Evolutionary conservation across 2,113 vertebrate genomes (phyloP), one percentile per base, ranked within the genome.

Genomic region (Ammodytes dubius): DNA sequence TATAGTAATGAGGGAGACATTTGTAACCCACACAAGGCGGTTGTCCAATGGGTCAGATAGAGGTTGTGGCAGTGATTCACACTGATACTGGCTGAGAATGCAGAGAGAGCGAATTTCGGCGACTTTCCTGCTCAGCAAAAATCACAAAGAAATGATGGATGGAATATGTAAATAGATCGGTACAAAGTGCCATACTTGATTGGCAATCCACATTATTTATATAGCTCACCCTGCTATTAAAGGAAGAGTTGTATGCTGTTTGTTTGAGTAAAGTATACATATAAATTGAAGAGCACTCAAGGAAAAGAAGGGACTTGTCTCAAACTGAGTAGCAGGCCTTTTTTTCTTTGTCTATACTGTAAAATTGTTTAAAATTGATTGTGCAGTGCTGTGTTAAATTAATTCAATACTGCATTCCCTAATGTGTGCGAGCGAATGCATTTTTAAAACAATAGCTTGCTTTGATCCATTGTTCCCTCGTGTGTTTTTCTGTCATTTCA

Each of bases 361-460:
- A 83, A 89, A 84, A 74, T 87, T 81, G 64, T 65, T 88, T 81
- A 35, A 78, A 83, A 86, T 72, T 57, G 42, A 87, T 81, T 85
- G 88, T 94, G 79, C 68, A 54, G 87, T 92, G 74, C 74, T 67
- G 78, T 80, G 87, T 91, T 78, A 79, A 90, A 87, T 85, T 39
- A 58, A 66, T 76, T 88, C 40, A 87, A 61, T 88, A 87, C 90
- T 81, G 85, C 92, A 74, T 88, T 84, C 84, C 89, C 39, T 79
- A 85, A 66, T 72, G 56, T 88, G 81, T 81, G 67, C 39, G 63
- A 75, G 54, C 8, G 35, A 71, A 78, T 81, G 67, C 35, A 15
- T 77, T 80, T 63, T 42, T 17, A 27, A 56, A 77, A 79, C 11
- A 70, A 73, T 14, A 72, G 60, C 40, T 79, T 74, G 59, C 79